A percentile compares a stretch with the other conserved stretches of the same genome.
Evolutionary conservation across 2,797 vertebrate species (phyloP).

Genomic region (Urophycis tenuis): DNA sequence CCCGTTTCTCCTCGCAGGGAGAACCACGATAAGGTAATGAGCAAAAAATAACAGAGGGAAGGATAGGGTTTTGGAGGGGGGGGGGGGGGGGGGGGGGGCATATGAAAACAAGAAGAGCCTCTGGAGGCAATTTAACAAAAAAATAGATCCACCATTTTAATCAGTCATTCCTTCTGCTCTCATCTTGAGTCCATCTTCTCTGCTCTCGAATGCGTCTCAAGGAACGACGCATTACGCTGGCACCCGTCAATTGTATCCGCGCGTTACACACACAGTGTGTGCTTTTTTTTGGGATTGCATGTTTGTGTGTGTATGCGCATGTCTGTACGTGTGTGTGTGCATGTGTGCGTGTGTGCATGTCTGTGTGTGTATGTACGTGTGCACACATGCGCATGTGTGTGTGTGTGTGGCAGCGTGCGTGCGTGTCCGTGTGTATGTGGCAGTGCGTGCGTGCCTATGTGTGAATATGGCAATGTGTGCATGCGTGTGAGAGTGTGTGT

Average conservation of each 20-base stretch:
- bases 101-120: slow-evolving; percentile 22
- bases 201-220: not conserved
- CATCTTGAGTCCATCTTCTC: slow-evolving; percentile 16
- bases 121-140: slow-evolving; percentile 13
- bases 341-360: not conserved
- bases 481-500: not conserved
- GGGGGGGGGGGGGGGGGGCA: not conserved
- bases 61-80: not conserved
- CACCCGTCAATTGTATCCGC: slow-evolving; percentile 42
- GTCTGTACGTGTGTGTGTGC: slow-evolving; percentile 13
- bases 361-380: not conserved
- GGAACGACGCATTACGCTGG: slow-evolving; percentile 36
- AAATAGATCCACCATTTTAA: slow-evolving; percentile 19
- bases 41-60: slow-evolving; percentile 12
- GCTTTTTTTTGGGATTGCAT: not conserved
- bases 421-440: too few species aligned
- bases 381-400: not conserved
- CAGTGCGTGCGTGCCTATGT: too few species aligned
- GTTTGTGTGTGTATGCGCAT: slow-evolving; percentile 14
- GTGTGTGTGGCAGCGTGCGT: too few species aligned
- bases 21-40: slow-evolving; percentile 34
- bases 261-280: slow-evolving; percentile 22
- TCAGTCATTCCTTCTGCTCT: slow-evolving; percentile 21
- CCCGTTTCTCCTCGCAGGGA: slow-evolving; percentile 12
- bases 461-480: too few species aligned